Conservation (phyloP, 2,113 vertebrate genomes). For the Albula glossodonta region DNA sequence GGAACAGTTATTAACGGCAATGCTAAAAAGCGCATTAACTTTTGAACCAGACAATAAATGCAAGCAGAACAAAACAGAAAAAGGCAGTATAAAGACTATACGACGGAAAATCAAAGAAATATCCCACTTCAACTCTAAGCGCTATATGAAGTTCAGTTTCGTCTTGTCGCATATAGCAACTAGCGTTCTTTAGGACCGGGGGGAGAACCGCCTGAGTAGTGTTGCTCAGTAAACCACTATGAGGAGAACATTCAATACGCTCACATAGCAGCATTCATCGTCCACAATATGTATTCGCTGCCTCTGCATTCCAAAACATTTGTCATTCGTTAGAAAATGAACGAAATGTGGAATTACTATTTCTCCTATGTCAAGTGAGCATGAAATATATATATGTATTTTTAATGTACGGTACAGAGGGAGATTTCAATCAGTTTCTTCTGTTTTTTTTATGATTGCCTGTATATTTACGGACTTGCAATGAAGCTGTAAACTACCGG, state of each 20-base stretch:
- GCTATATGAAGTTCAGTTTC: neutral
- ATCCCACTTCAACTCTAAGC: neutral
- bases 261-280: conserved; percentile 10
- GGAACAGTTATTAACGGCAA: neutral
- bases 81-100: neutral
- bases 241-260: conserved; percentile 21
- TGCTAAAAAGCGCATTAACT: neutral
- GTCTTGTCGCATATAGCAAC: neutral
- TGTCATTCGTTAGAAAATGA: neutral
- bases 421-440: neutral
- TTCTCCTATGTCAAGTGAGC: neutral
- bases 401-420: neutral
- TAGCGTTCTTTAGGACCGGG: conserved; percentile 48
- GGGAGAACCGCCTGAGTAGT: conserved; percentile 25
- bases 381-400: neutral
- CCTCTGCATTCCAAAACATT: neutral
- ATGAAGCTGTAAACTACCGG: neutral
- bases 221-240: conserved; percentile 20
- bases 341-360: neutral
- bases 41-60: neutral
- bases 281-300: neutral
- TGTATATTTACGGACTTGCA: neutral
- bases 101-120: neutral
- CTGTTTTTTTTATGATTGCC: neutral
- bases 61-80: neutral